Conservation (phyloP, 2,888 invertebrate species). For the Xylocampa areola region DNA sequence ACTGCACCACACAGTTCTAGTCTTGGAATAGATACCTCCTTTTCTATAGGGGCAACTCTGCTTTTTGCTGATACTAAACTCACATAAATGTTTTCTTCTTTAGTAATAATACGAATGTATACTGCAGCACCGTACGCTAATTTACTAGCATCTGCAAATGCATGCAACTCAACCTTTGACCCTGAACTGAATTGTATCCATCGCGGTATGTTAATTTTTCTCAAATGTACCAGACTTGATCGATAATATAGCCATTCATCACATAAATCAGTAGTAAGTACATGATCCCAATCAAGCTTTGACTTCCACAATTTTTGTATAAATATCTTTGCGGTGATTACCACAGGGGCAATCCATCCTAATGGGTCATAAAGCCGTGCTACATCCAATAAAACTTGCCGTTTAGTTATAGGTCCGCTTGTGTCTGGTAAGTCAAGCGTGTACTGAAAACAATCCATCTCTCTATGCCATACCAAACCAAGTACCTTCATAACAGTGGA, state of each 20-base stretch:
- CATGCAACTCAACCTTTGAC: conserved; percentile 9
- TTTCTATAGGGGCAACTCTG: not conserved
- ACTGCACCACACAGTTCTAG: not conserved
- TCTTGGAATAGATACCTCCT: conserved; percentile 1
- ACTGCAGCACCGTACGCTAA: conserved; percentile 1
- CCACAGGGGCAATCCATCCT: too few species aligned
- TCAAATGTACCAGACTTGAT: conserved; percentile 1
- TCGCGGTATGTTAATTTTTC: not conserved
- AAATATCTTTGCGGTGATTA: too few species aligned
- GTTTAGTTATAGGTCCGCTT: not conserved
- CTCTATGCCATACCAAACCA: not conserved
- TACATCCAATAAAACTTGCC: not conserved
- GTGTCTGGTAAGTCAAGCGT: not conserved
- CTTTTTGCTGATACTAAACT: not conserved
- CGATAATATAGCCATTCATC: not conserved
- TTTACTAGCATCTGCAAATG: conserved; percentile 7
- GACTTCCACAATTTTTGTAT: too few species aligned
- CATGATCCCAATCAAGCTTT: conserved; percentile 1
- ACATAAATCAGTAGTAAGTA: not conserved
- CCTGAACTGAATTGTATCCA: not conserved
- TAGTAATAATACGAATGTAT: conserved; percentile 1
- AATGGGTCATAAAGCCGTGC: conserved; percentile 1
- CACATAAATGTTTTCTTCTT: not conserved
- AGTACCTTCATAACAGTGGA: conserved; percentile 3
- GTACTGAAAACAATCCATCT: conserved; percentile 3